Conservation (phyloP, 2,113 vertebrate genomes). For the Actenoides lindsayi region DNA sequence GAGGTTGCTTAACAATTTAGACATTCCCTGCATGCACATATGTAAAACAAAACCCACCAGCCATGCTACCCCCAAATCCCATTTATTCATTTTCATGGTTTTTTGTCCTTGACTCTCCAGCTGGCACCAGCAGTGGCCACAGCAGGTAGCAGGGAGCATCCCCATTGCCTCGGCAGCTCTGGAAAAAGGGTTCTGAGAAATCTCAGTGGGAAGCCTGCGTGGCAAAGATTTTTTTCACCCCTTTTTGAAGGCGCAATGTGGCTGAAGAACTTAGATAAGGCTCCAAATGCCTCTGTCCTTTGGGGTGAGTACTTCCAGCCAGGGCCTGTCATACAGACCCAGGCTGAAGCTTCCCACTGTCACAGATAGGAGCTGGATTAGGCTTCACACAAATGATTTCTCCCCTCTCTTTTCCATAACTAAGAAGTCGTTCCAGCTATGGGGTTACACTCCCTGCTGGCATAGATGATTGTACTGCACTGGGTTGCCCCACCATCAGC, state of each 20-base stretch:
- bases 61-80: background rate
- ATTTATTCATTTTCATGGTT: conserved; percentile 28
- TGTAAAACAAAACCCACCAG: background rate
- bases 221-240: background rate
- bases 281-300: background rate
- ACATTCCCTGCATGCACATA: background rate
- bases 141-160: background rate
- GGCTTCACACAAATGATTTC: background rate
- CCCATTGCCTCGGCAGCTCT: background rate
- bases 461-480: background rate
- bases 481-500: background rate
- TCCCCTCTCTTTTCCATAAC: background rate
- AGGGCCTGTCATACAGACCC: background rate
- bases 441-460: background rate
- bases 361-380: background rate
- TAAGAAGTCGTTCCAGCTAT: background rate
- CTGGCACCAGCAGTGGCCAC: conserved; percentile 30
- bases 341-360: background rate
- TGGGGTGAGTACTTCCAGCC: background rate
- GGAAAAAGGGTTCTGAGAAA: background rate
- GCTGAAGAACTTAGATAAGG: conserved; percentile 23
- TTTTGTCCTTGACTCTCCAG: conserved; percentile 25
- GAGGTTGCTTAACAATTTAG: background rate
- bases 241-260: background rate
- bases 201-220: conserved; percentile 29